Evolutionary conservation across 2,797 vertebrate species (phyloP).

Genomic region (Crenichthys baileyi): DNA sequence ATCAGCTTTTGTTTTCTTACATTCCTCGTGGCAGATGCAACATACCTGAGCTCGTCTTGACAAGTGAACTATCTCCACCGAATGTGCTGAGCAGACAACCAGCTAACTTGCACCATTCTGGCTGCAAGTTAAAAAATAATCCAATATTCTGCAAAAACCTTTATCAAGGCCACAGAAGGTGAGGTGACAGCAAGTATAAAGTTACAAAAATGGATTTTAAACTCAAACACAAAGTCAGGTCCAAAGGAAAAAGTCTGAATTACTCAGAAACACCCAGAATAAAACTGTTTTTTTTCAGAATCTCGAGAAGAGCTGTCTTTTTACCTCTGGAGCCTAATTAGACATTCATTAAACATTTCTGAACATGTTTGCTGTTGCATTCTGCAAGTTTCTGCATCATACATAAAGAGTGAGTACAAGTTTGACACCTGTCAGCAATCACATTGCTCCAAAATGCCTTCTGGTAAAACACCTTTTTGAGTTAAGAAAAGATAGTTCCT

Average conservation of each 20-base stretch:
- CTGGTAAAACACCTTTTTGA: conserved; percentile 25
- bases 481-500: conserved; percentile 27
- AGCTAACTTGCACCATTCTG: conserved; percentile 6
- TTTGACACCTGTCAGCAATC: conserved; percentile 32
- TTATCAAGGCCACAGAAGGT: neutral
- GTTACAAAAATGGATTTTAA: neutral
- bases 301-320: conserved; percentile 27
- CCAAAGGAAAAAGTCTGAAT: conserved; percentile 15
- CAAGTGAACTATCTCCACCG: conserved; percentile 35
- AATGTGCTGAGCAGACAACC: conserved; percentile 35
- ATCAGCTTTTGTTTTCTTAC: conserved; percentile 4
- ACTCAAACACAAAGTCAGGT: conserved; percentile 4
- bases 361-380: conserved; percentile 3
- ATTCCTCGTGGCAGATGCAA: conserved; percentile 45
- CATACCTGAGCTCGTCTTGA: conserved; percentile 65
- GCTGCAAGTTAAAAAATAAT: conserved; percentile 1
- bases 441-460: conserved; percentile 34
- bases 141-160: conserved; percentile 10
- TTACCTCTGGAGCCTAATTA: conserved; percentile 23
- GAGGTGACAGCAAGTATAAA: neutral
- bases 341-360: conserved; percentile 29
- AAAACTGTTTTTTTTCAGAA: conserved; percentile 25
- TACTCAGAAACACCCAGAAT: conserved; percentile 27
- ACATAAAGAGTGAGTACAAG: conserved; percentile 4
- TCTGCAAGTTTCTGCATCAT: conserved; percentile 16